Evolutionary conservation across 2,797 vertebrate genomes (phyloP).

Genomic region (Clarias pachynema): DNA sequence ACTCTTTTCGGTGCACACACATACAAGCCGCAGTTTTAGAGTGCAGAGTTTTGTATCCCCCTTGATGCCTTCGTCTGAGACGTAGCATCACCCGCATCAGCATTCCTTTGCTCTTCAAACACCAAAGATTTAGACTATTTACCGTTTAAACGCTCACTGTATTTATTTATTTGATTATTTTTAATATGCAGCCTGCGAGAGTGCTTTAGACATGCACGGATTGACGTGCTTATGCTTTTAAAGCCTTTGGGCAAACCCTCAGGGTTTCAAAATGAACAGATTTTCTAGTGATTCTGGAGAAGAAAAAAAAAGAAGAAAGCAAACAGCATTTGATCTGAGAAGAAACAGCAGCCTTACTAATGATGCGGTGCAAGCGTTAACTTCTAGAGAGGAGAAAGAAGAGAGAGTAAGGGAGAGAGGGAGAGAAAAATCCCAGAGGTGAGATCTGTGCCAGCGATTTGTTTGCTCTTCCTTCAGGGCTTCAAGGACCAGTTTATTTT

Average conservation of each 20-base stretch:
- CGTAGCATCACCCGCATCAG: slow-evolving; percentile 35
- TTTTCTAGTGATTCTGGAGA: slow-evolving; percentile 56
- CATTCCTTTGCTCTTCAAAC: slow-evolving; percentile 59
- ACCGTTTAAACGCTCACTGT: slow-evolving; percentile 58
- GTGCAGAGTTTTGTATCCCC: neutral
- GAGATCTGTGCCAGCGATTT: slow-evolving; percentile 61
- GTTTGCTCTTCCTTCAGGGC: slow-evolving; percentile 60
- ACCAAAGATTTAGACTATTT: slow-evolving; percentile 63
- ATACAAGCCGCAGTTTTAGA: neutral
- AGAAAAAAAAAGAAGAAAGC: slow-evolving; percentile 19
- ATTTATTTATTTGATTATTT: slow-evolving; percentile 45
- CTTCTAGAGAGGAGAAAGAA: slow-evolving; percentile 39
- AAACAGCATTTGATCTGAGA: slow-evolving; percentile 61
- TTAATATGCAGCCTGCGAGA: slow-evolving; percentile 55
- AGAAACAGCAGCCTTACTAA: slow-evolving; percentile 60
- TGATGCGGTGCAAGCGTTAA: slow-evolving; percentile 58
- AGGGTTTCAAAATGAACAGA: slow-evolving; percentile 60
- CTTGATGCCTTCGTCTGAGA: slow-evolving; percentile 35
- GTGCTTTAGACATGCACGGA: slow-evolving; percentile 59
- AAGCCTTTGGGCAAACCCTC: slow-evolving; percentile 61
- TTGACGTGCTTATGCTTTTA: slow-evolving; percentile 60
- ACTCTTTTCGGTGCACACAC: neutral
- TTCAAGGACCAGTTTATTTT: slow-evolving; percentile 58
- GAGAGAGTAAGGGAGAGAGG: slow-evolving; percentile 19
- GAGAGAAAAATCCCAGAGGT: slow-evolving; percentile 59